Evolutionary conservation across 2,113 vertebrate genomes (phyloP).

Genomic region (Pollachius pollachius): DNA sequence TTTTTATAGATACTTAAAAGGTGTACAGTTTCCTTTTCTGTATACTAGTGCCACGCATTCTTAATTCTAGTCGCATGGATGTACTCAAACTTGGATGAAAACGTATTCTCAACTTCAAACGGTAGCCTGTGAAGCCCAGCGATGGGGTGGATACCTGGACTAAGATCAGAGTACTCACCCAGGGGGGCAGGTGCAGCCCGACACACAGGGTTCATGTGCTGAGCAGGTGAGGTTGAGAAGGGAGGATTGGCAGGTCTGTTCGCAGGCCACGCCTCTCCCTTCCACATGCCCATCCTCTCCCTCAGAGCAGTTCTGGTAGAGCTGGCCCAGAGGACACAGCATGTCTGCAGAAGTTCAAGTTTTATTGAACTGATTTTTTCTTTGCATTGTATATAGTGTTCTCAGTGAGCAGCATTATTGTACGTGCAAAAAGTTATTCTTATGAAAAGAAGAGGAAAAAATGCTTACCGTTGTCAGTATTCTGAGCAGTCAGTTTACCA

Average conservation of each 20-base stretch:
- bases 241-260: slow-evolving; percentile 89
- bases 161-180: slow-evolving; percentile 75
- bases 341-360: slow-evolving; percentile 52
- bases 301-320: slow-evolving; percentile 85
- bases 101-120: too few relatives aligned
- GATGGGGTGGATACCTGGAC: too few relatives aligned
- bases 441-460: too few relatives aligned
- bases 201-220: slow-evolving; percentile 81
- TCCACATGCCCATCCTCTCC: slow-evolving; percentile 47
- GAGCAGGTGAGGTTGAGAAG: slow-evolving; percentile 88
- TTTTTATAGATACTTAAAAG: too few relatives aligned
- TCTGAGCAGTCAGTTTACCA: slow-evolving; percentile 85
- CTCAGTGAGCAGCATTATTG: too few relatives aligned
- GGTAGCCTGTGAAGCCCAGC: too few relatives aligned
- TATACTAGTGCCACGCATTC: too few relatives aligned
- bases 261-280: slow-evolving; percentile 76
- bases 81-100: too few relatives aligned
- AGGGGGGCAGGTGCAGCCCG: slow-evolving; percentile 85
- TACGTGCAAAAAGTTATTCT: too few relatives aligned
- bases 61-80: too few relatives aligned
- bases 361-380: neutral
- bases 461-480: slow-evolving; percentile 70
- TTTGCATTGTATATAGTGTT: too few relatives aligned
- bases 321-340: slow-evolving; percentile 82
- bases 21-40: too few relatives aligned